phyloP scores from a whole-genome alignment of 2,797 vertebrate genomes.

The Manis pentadactyla region DNA sequence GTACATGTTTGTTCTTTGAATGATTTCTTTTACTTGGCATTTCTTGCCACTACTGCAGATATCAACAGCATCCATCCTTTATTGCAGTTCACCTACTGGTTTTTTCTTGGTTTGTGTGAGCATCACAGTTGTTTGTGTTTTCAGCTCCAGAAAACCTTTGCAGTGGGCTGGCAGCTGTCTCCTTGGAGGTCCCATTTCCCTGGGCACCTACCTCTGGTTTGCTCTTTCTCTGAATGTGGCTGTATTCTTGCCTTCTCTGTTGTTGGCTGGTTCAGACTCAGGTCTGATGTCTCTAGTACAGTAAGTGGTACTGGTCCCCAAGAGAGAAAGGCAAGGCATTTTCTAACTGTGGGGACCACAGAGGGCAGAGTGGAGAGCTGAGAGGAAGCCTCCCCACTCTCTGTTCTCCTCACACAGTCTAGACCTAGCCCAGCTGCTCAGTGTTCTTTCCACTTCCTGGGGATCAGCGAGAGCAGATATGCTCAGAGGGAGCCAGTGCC shows the following conservation, averaged over 20 bases:
- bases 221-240: neutral
- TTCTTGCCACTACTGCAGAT: neutral
- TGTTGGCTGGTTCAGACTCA: neutral
- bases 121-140: neutral
- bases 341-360: neutral
- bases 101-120: neutral
- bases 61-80: neutral
- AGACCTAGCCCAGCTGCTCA: neutral
- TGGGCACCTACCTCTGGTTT: neutral
- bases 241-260: neutral
- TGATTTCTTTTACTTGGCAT: neutral
- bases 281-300: neutral
- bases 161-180: neutral
- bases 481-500: neutral
- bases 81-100: neutral
- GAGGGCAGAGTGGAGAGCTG: neutral
- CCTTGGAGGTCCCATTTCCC: neutral
- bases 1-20: neutral
- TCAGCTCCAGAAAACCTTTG: neutral
- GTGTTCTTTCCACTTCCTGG: neutral
- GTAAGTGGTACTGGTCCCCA: no score
- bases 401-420: neutral
- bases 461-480: neutral
- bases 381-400: neutral
- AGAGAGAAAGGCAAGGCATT: neutral